Evolutionary conservation across 2,797 vertebrate species (phyloP).

Genomic region (Babyrousa celebensis): DNA sequence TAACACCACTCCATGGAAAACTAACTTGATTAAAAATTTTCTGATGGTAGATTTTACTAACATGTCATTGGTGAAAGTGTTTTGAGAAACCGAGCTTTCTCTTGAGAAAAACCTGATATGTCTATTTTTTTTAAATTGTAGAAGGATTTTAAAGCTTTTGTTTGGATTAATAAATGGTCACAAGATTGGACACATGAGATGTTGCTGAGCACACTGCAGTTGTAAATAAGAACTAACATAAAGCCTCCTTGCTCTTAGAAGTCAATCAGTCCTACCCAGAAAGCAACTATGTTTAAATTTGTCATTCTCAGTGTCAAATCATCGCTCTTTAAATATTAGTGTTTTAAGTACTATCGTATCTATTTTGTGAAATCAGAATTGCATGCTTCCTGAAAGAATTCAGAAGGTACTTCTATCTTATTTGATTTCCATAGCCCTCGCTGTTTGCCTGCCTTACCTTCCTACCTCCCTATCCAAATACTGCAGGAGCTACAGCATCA

Average conservation of each 20-base stretch:
- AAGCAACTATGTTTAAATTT: not conserved
- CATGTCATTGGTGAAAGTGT: not conserved
- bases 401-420: not conserved
- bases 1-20: not conserved
- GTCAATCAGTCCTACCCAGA: not conserved
- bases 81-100: slow-evolving; percentile 32
- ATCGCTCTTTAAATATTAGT: not conserved
- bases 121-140: slow-evolving; percentile 13
- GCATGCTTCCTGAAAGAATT: slow-evolving; percentile 22
- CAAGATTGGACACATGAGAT: not conserved
- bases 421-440: not conserved
- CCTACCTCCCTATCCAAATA: not conserved
- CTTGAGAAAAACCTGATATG: not conserved
- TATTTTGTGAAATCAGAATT: not conserved
- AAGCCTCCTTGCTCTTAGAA: not conserved
- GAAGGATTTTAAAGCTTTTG: not conserved
- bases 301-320: slow-evolving; percentile 7
- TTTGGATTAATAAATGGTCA: slow-evolving; percentile 25
- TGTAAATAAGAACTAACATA: not conserved
- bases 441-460: not conserved
- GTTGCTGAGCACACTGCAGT: not conserved
- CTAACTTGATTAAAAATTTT: slow-evolving; percentile 12
- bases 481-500: not conserved
- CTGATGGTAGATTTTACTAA: not conserved
- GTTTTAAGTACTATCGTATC: slow-evolving; percentile 23